Percentiles rank a stretch among this genome's conserved stretches.
phyloP scores from a whole-genome alignment of 37 sponge, comb jelly and placozoan species.

The Hexactinellida sp. region DNA sequence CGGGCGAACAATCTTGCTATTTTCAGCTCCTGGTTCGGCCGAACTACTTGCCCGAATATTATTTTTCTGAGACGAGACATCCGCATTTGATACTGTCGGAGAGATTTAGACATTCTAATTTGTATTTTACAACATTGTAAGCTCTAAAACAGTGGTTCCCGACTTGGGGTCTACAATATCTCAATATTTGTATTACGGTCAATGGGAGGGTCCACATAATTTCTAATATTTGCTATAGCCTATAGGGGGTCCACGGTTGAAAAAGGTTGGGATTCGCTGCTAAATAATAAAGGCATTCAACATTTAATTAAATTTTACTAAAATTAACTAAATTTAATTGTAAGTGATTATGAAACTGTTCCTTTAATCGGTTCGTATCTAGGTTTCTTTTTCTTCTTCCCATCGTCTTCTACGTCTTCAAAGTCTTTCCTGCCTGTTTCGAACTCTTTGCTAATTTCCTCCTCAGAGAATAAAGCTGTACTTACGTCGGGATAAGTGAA shows the following conservation, averaged over 20 bases:
- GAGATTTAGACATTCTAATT: neutral
- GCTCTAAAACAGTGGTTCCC: too few relatives aligned
- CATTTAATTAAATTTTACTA: neutral
- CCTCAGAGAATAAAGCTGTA: neutral
- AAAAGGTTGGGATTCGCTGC: too few relatives aligned
- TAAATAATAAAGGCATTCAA: neutral
- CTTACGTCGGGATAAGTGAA: neutral
- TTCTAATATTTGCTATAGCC: too few relatives aligned
- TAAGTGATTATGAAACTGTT: neutral
- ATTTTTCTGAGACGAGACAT: slow-evolving; percentile 60
- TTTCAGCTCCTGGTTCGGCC: slow-evolving; percentile 35
- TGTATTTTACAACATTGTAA: too few relatives aligned
- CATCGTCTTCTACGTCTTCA: neutral
- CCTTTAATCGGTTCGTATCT: neutral
- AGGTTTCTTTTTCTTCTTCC: neutral
- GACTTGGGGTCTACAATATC: too few relatives aligned
- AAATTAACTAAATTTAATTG: neutral
- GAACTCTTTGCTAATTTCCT: neutral
- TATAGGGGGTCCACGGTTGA: too few relatives aligned
- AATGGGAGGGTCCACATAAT: too few relatives aligned
- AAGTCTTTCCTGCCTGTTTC: neutral
- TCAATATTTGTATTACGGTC: too few relatives aligned
- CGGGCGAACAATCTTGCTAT: slow-evolving; percentile 42
- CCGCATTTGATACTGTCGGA: slow-evolving; percentile 16
- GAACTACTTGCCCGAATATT: slow-evolving; percentile 59